phyloP scores from a whole-genome alignment of 1,140 invertebrate genomes.

The Drosophila saltans region DNA sequence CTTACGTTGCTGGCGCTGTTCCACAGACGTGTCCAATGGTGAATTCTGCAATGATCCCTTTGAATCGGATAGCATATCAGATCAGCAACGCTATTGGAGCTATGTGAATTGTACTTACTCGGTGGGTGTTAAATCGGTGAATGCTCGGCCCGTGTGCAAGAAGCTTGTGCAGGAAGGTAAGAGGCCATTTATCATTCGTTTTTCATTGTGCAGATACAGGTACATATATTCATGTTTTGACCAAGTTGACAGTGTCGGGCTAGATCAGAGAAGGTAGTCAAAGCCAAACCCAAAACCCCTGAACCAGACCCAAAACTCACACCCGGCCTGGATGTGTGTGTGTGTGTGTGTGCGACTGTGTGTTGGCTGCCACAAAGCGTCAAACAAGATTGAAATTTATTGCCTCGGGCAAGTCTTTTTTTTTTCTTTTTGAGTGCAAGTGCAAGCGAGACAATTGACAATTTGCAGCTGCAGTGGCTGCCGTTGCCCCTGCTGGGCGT shows the following conservation, averaged over 20 bases:
- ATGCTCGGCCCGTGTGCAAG: slow-evolving; percentile 81
- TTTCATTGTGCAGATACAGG: slow-evolving; percentile 13
- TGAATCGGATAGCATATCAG: slow-evolving; percentile 74
- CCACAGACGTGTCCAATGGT: slow-evolving; percentile 81
- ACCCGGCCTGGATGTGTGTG: slow-evolving; percentile 46
- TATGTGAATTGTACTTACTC: slow-evolving; percentile 82
- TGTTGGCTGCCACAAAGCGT: slow-evolving; percentile 65
- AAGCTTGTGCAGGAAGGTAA: slow-evolving; percentile 83
- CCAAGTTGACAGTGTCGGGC: slow-evolving; percentile 38
- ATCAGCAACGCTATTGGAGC: slow-evolving; percentile 83
- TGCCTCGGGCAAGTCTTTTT: slow-evolving; percentile 66
- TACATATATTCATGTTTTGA: slow-evolving; percentile 30
- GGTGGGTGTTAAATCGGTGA: slow-evolving; percentile 72
- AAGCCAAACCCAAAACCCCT: slow-evolving; percentile 26
- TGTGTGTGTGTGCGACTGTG: slow-evolving; percentile 7
- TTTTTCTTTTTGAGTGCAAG: slow-evolving; percentile 20
- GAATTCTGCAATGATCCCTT: slow-evolving; percentile 83
- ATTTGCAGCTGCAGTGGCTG: slow-evolving; percentile 20
- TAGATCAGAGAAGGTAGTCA: slow-evolving; percentile 15
- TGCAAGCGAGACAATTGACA: slow-evolving; percentile 50
- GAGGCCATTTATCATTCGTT: slow-evolving; percentile 39
- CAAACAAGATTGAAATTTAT: slow-evolving; percentile 81
- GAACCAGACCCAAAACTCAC: slow-evolving; percentile 29
- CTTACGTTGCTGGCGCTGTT: slow-evolving; percentile 82
- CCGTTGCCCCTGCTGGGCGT: slow-evolving; percentile 52